phyloP scores from a whole-genome alignment of 2,797 vertebrate species.

The Gobio occitaniae region DNA sequence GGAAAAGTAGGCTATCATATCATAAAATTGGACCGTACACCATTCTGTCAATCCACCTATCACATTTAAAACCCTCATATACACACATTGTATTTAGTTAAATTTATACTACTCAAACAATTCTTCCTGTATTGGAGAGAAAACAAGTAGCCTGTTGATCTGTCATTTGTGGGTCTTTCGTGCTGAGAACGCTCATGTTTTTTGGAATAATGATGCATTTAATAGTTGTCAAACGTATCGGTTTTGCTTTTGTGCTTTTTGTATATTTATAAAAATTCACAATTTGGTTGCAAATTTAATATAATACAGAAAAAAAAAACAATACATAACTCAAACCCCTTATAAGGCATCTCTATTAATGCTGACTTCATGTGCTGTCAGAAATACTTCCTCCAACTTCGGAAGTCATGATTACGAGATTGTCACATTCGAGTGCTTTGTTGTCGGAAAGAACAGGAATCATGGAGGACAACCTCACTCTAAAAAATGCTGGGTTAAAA shows the following conservation, averaged over 20 bases:
- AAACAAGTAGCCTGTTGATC: too few relatives aligned
- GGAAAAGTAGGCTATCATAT: too few relatives aligned
- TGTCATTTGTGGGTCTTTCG: background rate
- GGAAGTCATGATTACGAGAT: background rate
- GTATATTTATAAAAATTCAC: background rate
- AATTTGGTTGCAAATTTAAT: background rate
- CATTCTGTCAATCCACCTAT: background rate
- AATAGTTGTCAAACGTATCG: background rate
- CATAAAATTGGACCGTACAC: background rate
- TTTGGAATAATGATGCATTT: background rate
- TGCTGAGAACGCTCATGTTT: background rate
- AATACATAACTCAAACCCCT: too few relatives aligned
- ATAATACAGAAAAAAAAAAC: background rate
- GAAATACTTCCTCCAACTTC: background rate
- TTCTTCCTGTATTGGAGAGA: background rate
- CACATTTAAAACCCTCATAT: background rate
- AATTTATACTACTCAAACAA: too few relatives aligned
- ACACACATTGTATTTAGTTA: background rate
- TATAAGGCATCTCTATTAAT: background rate
- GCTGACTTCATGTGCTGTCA: background rate
- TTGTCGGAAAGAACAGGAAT: background rate
- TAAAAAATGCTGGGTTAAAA: too few relatives aligned
- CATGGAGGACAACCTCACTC: background rate
- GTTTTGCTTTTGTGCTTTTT: background rate
- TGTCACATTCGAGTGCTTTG: background rate